These are phyloP conservation scores for Atlantisia rogersi DNA, from an alignment of 2,113 vertebrate genomes.

Conservation along the genomic window DNA sequence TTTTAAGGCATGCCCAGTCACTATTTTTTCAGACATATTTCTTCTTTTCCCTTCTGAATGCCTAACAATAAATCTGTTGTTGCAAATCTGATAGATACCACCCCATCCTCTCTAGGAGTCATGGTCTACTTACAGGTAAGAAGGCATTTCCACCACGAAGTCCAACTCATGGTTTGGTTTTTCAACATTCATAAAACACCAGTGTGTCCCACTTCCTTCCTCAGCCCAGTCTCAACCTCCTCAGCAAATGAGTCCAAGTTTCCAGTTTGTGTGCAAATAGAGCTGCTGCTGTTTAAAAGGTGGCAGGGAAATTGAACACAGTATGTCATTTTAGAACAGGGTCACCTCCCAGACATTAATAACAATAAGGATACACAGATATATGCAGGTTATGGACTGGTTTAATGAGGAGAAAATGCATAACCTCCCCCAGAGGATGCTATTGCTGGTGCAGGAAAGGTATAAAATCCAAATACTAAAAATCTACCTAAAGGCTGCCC, in stretches of 20 bases:
- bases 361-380: background rate
- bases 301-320: background rate
- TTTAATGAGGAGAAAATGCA: background rate
- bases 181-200: background rate
- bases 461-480: background rate
- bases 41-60: slow-evolving; percentile 12
- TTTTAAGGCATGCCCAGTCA: background rate
- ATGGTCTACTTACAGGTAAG: background rate
- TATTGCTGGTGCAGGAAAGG: background rate
- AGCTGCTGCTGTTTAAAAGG: background rate
- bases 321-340: background rate
- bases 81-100: background rate
- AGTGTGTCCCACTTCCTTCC: background rate
- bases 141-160: background rate
- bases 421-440: background rate
- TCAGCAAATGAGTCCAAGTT: background rate
- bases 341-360: background rate
- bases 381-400: background rate
- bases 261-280: background rate
- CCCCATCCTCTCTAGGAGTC: background rate
- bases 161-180: background rate
- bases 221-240: background rate
- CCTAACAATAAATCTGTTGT: background rate
- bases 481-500: background rate
- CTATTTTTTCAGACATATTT: slow-evolving; percentile 25